Percentiles rank a stretch among this genome's conserved stretches.
Conservation (phyloP, 2,888 invertebrate genomes). For the Lycophotia porphyrea region DNA sequence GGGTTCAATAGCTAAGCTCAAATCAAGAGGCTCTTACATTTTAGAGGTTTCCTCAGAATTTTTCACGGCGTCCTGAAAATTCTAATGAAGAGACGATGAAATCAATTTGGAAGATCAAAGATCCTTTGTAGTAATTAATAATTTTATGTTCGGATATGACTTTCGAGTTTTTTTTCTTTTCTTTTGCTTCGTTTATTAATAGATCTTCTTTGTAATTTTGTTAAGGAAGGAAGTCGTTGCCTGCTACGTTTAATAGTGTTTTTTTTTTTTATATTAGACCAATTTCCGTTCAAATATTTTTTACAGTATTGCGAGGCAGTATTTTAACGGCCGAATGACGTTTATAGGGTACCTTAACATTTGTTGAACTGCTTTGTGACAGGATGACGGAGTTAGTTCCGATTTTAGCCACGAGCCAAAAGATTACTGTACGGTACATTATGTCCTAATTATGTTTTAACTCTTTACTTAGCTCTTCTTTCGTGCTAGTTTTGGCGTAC, state of each 20-base stretch:
- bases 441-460: background rate
- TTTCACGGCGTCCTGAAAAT: conserved; percentile 31
- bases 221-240: conserved; percentile 27
- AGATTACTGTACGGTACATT: background rate
- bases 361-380: background rate
- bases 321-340: background rate
- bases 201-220: conserved; percentile 16
- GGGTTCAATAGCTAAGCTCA: background rate
- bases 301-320: background rate
- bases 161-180: conserved; percentile 8
- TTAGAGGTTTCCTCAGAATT: conserved; percentile 21
- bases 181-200: conserved; percentile 20
- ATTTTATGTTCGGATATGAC: conserved; percentile 44
- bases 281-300: background rate
- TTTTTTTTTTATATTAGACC: background rate
- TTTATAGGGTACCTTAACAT: background rate
- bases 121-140: conserved; percentile 57
- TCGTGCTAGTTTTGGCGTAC: background rate
- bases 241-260: background rate
- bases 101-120: conserved; percentile 62
- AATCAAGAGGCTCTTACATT: conserved; percentile 35
- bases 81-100: conserved; percentile 51
- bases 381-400: background rate
- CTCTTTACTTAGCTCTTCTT: background rate
- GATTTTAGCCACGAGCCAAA: background rate